Evolutionary conservation across 1,140 invertebrate species (phyloP).

Genomic region (Anagrus nilaparvatae): DNA sequence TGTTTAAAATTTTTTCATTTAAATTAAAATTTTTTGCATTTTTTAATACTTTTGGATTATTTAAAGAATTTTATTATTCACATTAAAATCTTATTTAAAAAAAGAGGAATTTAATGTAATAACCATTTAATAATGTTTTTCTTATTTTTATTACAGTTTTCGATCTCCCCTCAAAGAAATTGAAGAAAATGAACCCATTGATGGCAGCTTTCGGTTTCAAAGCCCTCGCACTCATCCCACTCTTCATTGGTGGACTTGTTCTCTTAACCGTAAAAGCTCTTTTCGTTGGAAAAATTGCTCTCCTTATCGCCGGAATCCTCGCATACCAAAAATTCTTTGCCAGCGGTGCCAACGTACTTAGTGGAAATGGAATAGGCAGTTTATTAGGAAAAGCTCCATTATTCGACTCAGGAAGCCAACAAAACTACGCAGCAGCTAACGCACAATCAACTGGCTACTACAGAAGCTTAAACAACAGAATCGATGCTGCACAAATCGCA

Average conservation of each 20-base stretch:
- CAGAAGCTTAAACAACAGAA: slow-evolving; percentile 43
- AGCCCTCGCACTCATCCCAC: slow-evolving; percentile 54
- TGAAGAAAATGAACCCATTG: slow-evolving; percentile 61
- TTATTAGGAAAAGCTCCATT: slow-evolving; percentile 28
- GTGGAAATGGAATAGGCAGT: slow-evolving; percentile 30
- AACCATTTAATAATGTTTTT: too few species aligned
- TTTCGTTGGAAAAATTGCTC: slow-evolving; percentile 62
- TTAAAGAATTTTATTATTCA: too few species aligned
- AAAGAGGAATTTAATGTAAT: too few species aligned
- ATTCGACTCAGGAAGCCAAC: slow-evolving; percentile 13
- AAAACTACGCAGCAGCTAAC: slow-evolving; percentile 36
- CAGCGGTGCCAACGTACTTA: slow-evolving; percentile 34
- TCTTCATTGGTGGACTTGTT: slow-evolving; percentile 57
- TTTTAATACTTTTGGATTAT: too few species aligned
- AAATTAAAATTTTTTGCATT: too few species aligned
- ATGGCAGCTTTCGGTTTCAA: slow-evolving; percentile 56
- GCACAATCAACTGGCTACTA: slow-evolving; percentile 40
- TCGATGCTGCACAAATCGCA: slow-evolving; percentile 48
- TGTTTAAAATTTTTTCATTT: too few species aligned
- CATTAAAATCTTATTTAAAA: too few species aligned
- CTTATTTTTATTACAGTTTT: too few species aligned
- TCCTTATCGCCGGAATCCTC: slow-evolving; percentile 55
- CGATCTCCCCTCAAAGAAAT: too few species aligned
- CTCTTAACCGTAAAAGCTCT: slow-evolving; percentile 63
- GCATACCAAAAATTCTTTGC: slow-evolving; percentile 57